Conservation (phyloP, 2,113 vertebrate genomes). For the Oceanites oceanicus region DNA sequence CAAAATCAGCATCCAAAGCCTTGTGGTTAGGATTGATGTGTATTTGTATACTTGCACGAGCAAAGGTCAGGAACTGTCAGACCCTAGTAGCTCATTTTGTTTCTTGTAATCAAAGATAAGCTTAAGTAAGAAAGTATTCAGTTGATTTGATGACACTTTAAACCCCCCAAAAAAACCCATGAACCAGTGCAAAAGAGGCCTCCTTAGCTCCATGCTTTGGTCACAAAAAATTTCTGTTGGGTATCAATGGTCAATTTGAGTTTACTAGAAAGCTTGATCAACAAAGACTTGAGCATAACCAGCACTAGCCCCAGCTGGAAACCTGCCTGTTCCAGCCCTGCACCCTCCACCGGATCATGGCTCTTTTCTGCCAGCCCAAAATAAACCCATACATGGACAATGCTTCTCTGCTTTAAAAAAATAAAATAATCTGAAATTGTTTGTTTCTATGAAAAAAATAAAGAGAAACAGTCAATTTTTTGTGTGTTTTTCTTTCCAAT, state of each 20-base stretch:
- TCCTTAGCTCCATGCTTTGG: neutral
- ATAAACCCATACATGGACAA: neutral
- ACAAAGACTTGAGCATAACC: neutral
- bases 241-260: neutral
- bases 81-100: neutral
- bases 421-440: neutral
- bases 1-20: conserved; percentile 9
- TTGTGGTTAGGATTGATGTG: neutral
- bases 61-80: conserved; percentile 4
- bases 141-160: neutral
- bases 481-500: neutral
- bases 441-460: neutral
- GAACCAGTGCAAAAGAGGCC: neutral
- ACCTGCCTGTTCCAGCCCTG: neutral
- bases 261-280: neutral
- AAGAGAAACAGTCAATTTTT: neutral
- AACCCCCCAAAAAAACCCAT: neutral
- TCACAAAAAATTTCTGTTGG: neutral
- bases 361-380: neutral
- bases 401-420: neutral
- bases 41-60: conserved; percentile 33
- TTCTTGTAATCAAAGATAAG: neutral
- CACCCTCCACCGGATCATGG: neutral
- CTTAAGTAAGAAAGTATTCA: neutral
- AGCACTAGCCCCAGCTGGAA: neutral